Evolutionary conservation across 1,140 invertebrate species (phyloP), one percentile per base, ranked within the genome.

Genomic region (Drosophila auraria): DNA sequence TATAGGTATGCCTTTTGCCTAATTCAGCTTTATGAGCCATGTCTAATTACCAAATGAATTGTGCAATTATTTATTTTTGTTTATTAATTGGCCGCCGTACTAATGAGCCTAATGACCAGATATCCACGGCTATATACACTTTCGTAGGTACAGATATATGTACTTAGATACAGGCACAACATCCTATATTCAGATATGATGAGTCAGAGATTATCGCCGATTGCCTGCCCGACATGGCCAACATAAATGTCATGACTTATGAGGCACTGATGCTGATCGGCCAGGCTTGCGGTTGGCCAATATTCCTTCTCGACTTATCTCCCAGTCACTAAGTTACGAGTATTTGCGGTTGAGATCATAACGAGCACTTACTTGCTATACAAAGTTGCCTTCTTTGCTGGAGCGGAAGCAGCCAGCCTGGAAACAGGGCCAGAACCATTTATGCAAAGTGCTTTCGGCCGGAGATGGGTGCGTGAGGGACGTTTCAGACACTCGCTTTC

Each of bases 11-110:
- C 64, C 84, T 79, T 79, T 90, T 90, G 77, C 68, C 86, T 90
- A 84, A 84, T 90, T 86, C 86, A 78, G 74, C 70, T 91, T 91
- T 91, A 91, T 91, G 89, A 91, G 83, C 83, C 89, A 82, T 86
- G 75, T 86, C 89, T 91, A 91, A 91, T 91, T 91, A 91, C 73
- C 83, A 91, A 91, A 91, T 91, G 89, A 91, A 91, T 91, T 91
- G 89, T 91, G 89, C 89, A 91, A 91, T 91, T 84, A 91, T 91
- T 83, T 89, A 91, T 91, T 91, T 91, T 89, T 82, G 78, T 80
- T 91, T 91, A 91, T 91, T 91, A 91, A 91, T 91, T 91, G 89
- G 82, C 75, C 70, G 65, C 76, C 77, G 54, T 69, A 66, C 86
- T 90, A 90, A 90, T 90, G 86, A 90, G 86, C 64, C 72, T 61